Evolutionary conservation across 2,113 vertebrate genomes (phyloP), one percentile per base, ranked within the genome.

Genomic region (Tursiops truncatus): DNA sequence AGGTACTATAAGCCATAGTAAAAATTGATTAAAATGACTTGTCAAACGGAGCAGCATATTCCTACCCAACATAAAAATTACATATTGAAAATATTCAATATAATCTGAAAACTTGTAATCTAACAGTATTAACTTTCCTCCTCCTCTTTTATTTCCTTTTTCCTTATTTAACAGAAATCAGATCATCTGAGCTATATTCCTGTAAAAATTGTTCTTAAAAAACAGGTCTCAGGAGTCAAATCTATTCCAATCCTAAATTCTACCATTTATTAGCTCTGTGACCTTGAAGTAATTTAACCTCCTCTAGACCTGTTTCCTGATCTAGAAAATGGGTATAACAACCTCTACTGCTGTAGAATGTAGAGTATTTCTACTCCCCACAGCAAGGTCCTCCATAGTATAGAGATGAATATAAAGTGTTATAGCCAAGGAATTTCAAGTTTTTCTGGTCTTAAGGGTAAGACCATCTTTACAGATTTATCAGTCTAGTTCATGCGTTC

Each of bases 81-180:
- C 31, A 50, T 36, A 77, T 50, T 63, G 90, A 96, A 94, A 96
- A 91, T 65, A 84, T 17, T 91, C 58, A 31, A 36, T 47, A 85
- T 5, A 84, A 71, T 62, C 77, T 33, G 58, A 9, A 90, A 85
- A 90, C 36, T 87, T 92, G 4, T 67, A 70, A 77, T 47, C 65
- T 33, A 81, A 65, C 60, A 25, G 23, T 73, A 89, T 47, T 89
- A 91, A 79, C 25, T 71, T 96, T 67, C 53, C 20, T 26, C 67
- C 41, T 82, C 23, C 58, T 11, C n/a, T 90, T 70, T 53, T 14
- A 38, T 53, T 91, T 77, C 60, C 58, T 77, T 36, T 67, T 58
- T 31, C 60, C 44, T 53, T 82, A 81, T 87, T 86, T 85, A 85
- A 95, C 15, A 93, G 47, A 92, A 93, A 81, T 17, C 82, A 89